A percentile compares a stretch with the other conserved stretches of the same genome.
phyloP scores from a whole-genome alignment of 2,888 invertebrate species.

The Encarsia formosa region DNA sequence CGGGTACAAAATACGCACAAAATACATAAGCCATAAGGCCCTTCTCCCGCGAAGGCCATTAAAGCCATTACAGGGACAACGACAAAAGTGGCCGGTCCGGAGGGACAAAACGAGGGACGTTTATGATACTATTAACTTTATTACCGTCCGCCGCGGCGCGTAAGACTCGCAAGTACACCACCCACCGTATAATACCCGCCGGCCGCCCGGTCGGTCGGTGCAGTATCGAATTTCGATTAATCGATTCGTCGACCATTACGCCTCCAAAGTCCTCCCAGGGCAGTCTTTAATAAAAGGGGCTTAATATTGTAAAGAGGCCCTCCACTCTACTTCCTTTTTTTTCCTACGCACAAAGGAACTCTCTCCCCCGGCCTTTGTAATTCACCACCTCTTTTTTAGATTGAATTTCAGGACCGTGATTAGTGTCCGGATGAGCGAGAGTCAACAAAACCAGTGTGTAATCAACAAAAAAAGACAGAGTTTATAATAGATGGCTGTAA shows the following conservation, averaged over 20 bases:
- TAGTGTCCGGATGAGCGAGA: too few species aligned
- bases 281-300: constrained; percentile 47
- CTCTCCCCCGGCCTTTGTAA: too few species aligned
- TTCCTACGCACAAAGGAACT: too few species aligned
- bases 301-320: constrained; percentile 46
- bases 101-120: constrained; percentile 34
- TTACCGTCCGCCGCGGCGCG: constrained; percentile 29
- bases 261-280: too few species aligned
- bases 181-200: background rate
- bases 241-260: constrained; percentile 45
- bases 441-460: too few species aligned
- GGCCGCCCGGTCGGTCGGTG: constrained; percentile 22
- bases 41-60: constrained; percentile 9
- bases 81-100: constrained; percentile 37
- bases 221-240: constrained; percentile 51
- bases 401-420: too few species aligned
- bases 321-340: too few species aligned
- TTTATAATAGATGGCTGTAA: too few species aligned
- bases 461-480: too few species aligned
- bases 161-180: constrained; percentile 1
- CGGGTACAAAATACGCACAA: constrained; percentile 13
- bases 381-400: too few species aligned
- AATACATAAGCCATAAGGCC: background rate
- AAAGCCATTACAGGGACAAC: constrained; percentile 26
- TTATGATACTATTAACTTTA: constrained; percentile 45